Evolutionary conservation across 2,797 vertebrate species (phyloP).

Genomic region (Vireo griseus): DNA sequence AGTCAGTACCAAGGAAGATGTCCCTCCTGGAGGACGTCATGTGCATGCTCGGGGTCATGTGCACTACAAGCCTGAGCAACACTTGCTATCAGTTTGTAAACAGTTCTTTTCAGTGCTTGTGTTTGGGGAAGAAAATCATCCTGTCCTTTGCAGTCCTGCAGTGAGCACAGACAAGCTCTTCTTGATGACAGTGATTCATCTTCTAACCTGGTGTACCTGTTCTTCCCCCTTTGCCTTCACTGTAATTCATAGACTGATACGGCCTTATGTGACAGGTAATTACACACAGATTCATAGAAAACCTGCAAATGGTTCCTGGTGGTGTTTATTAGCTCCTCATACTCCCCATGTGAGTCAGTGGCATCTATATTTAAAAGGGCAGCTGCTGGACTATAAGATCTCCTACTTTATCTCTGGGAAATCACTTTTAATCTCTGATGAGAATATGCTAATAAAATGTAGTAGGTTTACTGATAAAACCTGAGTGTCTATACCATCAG

Average conservation of each 20-base stretch:
- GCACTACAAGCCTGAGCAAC: background rate
- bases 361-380: background rate
- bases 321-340: background rate
- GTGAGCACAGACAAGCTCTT: background rate
- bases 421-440: background rate
- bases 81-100: background rate
- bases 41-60: background rate
- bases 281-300: background rate
- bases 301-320: background rate
- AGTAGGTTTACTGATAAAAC: background rate
- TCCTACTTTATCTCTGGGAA: background rate
- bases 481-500: background rate
- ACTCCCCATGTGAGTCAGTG: background rate
- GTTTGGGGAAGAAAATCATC: background rate
- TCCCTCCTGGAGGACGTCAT: background rate
- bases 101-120: background rate
- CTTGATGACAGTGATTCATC: fast-evolving
- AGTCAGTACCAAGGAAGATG: background rate
- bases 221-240: background rate
- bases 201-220: background rate
- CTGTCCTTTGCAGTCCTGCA: background rate
- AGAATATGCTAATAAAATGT: background rate
- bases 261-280: background rate
- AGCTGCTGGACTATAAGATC: background rate
- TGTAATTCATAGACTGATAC: background rate